Conservation (phyloP, 2,113 vertebrate species). For the Odocoileus virginianus region DNA sequence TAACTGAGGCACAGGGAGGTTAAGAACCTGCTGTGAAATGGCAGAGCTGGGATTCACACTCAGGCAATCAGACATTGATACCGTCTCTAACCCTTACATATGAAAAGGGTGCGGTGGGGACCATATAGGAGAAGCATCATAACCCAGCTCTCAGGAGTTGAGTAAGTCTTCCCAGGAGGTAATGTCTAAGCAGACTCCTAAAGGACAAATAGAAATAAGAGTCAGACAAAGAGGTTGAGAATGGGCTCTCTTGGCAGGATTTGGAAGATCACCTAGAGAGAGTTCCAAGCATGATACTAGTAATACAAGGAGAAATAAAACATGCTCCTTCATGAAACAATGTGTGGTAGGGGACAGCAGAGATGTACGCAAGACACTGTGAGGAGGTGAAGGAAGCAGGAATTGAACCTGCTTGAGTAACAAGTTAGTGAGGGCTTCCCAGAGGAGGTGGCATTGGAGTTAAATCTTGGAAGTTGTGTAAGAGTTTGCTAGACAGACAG, state of each 20-base stretch:
- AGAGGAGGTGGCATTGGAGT: background rate
- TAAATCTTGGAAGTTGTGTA: background rate
- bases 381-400: background rate
- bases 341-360: background rate
- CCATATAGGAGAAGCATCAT: background rate
- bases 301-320: background rate
- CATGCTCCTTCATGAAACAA: background rate
- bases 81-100: background rate
- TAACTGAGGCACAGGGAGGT: background rate
- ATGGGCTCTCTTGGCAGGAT: background rate
- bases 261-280: background rate
- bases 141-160: background rate
- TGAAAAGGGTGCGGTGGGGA: background rate
- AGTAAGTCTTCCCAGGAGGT: background rate
- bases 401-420: background rate
- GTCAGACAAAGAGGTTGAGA: background rate
- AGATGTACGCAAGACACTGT: no score
- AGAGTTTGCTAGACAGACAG: background rate
- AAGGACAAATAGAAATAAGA: background rate
- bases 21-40: background rate
- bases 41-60: background rate
- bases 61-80: background rate
- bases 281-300: background rate
- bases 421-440: background rate
- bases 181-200: background rate